Conservation (phyloP, 2,113 vertebrate genomes). For the Pionites leucogaster region DNA sequence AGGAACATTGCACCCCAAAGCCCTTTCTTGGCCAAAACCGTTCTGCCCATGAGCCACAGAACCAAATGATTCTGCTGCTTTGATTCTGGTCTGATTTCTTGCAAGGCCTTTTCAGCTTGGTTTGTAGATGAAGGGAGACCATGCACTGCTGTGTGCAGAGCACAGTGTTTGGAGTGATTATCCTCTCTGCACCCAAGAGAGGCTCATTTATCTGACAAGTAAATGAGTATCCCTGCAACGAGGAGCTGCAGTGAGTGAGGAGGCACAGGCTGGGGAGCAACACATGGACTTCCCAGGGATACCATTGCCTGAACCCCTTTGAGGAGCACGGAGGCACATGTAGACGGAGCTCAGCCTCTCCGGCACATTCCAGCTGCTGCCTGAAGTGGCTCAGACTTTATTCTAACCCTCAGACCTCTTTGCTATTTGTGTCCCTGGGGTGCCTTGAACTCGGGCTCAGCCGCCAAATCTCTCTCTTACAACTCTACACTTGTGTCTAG, state of each 20-base stretch:
- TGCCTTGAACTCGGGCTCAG: not conserved
- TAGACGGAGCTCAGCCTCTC: not conserved
- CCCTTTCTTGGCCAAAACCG: not conserved
- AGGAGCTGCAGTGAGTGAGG: not conserved
- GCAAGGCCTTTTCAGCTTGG: not conserved
- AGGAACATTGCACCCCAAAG: rapidly evolving
- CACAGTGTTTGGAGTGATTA: not conserved
- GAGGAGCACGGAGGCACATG: not conserved
- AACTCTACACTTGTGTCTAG: not conserved
- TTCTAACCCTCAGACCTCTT: not conserved
- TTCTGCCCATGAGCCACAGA: not conserved
- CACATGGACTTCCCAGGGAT: not conserved
- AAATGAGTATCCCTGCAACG: not conserved
- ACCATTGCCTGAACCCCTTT: not conserved
- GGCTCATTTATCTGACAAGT: not conserved
- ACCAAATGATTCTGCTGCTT: not conserved
- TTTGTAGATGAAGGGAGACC: not conserved
- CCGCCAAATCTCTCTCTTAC: not conserved
- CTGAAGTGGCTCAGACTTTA: not conserved
- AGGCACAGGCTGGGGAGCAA: not conserved
- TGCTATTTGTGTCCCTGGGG: not conserved
- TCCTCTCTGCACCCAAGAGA: not conserved
- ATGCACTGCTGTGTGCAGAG: not conserved
- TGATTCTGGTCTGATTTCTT: not conserved
- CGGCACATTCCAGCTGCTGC: not conserved